Evolutionary conservation across 1,140 invertebrate species (phyloP).

Genomic region (Pemphigus obesinymphae): DNA sequence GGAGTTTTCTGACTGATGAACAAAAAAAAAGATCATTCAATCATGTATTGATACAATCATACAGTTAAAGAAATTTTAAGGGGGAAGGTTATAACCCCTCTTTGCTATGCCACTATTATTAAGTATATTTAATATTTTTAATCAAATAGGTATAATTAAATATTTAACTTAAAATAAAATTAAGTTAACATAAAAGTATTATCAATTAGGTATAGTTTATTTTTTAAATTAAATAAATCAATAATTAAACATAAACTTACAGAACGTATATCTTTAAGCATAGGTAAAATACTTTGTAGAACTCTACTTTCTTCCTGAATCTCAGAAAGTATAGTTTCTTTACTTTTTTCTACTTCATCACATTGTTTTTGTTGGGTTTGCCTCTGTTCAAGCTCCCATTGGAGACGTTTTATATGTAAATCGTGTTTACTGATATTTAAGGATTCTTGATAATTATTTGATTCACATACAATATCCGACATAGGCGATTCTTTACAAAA

Average conservation of each 20-base stretch:
- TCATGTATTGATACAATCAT: too few species aligned
- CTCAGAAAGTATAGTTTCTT: conserved; percentile 36
- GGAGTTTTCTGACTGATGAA: too few species aligned
- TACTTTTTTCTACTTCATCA: conserved; percentile 35
- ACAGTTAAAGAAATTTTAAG: too few species aligned
- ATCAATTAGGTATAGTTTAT: too few species aligned
- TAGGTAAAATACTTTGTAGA: conserved; percentile 33
- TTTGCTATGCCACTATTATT: too few species aligned
- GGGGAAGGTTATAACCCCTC: too few species aligned
- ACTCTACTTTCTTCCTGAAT: conserved; percentile 36
- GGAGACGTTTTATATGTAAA: conserved; percentile 27
- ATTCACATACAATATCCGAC: neutral
- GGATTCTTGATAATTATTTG: neutral
- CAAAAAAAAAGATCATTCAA: too few species aligned
- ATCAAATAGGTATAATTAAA: too few species aligned
- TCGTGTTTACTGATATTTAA: conserved; percentile 20
- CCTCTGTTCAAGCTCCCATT: conserved; percentile 30
- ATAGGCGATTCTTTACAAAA: neutral
- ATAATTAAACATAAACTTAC: neutral
- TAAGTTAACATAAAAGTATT: too few species aligned
- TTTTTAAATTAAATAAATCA: neutral
- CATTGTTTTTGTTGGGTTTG: conserved; percentile 39
- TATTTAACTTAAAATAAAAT: too few species aligned
- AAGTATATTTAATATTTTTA: too few species aligned
- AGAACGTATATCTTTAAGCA: conserved; percentile 30